Evolutionary conservation across 2,888 invertebrate species (phyloP), one percentile per base, ranked within the genome.

Genomic region (Macropis europaea): DNA sequence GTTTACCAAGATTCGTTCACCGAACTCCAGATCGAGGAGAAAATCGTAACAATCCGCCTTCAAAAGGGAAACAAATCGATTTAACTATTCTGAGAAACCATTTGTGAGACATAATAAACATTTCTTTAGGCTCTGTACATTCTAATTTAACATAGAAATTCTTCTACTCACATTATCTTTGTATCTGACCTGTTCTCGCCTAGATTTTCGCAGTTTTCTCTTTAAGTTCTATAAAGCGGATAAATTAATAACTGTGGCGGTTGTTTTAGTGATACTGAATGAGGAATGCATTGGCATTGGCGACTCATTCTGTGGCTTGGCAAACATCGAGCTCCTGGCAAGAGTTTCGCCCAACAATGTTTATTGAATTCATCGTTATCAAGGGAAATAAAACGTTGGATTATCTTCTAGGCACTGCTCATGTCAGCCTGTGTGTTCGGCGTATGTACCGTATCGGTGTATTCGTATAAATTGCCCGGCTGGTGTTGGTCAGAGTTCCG

Each of bases 281-380:
- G 54, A n/a, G 24, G 50, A 54, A 70, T 48, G 6, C 56, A n/a
- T 54, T 56, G 69, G 68, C 69, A 69, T n/a, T 9, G 42, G 13
- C 47, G 13, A 11, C 45, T 19, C 43, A 56, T 15, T 66, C 43
- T 32, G 36, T 13, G 17, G 26, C 47, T 70, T 70, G 71, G 48
- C 71, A 56, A 13, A 45, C 47, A 36, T 5, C 4, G 4, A 13
- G 42, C 28, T 38, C 19, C 68, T 70, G 59, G 67, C 67, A 62
- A 60, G 7, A 15, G 32, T 7, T 28, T 11, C 28, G 13, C 15
- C 24, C 36, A 34, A 42, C 19, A 13, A 6, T 70, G 54, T 71
- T 70, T 61, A 50, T 54, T 28, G 24, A 17, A 26, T 24, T 9
- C n/a, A 22, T 19, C 17, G 40, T 61, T 62, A 70, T 38, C 68